These are phyloP conservation scores for Caerostris extrusa DNA, from an alignment of 1,140 invertebrate genomes.

Conservation along the genomic window DNA sequence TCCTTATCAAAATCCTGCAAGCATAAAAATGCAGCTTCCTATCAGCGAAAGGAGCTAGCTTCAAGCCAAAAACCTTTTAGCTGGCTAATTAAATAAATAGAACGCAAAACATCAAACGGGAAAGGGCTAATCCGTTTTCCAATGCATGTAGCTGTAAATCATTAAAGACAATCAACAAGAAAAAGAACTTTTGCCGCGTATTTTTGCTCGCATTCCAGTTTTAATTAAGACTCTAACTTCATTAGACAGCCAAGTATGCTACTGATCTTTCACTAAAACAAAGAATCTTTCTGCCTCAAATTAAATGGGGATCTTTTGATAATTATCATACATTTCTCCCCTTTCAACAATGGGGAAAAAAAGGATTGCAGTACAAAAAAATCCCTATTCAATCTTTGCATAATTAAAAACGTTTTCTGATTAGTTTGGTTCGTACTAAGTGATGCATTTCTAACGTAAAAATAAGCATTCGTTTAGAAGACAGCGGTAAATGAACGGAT, in stretches of 20 bases:
- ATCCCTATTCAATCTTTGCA: conserved; percentile 63
- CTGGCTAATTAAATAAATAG: conserved; percentile 62
- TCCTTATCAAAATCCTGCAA: background rate
- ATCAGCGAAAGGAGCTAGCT: background rate
- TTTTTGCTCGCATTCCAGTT: background rate
- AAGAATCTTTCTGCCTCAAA: conserved; percentile 13
- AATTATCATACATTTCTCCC: conserved; percentile 61
- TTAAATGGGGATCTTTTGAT: conserved; percentile 59
- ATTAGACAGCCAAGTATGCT: conserved; percentile 71
- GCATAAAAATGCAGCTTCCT: background rate
- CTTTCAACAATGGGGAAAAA: background rate
- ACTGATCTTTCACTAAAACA: conserved; percentile 47
- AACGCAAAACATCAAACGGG: conserved; percentile 55
- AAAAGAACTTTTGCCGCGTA: conserved; percentile 26
- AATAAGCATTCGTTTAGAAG: conserved; percentile 24
- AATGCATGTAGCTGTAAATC: conserved; percentile 61
- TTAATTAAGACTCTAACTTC: conserved; percentile 69
- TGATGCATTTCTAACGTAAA: background rate
- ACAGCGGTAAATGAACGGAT: background rate
- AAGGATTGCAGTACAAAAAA: conserved; percentile 22
- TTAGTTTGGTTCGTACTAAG: conserved; percentile 60
- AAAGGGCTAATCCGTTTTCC: conserved; percentile 38
- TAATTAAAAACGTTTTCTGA: conserved; percentile 71
- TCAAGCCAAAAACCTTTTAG: conserved; percentile 34
- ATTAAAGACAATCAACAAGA: conserved; percentile 60